Evolutionary conservation across 1,140 invertebrate genomes (phyloP).

Genomic region (Eupristina koningsbergeri): DNA sequence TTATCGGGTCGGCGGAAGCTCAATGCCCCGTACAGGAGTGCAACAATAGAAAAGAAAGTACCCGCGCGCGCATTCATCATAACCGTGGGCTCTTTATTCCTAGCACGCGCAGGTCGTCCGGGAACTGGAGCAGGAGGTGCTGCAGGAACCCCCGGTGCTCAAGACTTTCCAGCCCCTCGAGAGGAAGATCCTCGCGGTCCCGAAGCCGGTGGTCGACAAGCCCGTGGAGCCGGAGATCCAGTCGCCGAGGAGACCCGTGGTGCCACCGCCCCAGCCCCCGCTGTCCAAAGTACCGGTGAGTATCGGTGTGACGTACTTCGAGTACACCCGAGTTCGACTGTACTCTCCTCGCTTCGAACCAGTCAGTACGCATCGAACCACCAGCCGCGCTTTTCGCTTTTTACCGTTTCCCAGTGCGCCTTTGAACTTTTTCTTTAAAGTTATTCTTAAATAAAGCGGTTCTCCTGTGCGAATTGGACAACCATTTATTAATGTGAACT

Average conservation of each 20-base stretch:
- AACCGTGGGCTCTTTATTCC: background rate
- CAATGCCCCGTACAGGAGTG: conserved; percentile 1
- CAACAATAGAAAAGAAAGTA: conserved; percentile 44
- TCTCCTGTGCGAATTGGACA: too few relatives aligned
- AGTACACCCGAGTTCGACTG: background rate
- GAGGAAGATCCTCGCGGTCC: conserved; percentile 66
- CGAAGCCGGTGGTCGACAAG: conserved; percentile 66
- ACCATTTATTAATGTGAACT: too few relatives aligned
- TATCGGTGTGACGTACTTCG: conserved; percentile 25
- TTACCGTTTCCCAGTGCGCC: background rate
- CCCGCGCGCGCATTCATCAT: background rate
- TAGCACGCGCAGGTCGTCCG: conserved; percentile 70
- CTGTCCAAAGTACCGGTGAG: conserved; percentile 66
- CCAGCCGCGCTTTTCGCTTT: background rate
- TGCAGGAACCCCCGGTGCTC: conserved; percentile 64
- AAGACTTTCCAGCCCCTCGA: conserved; percentile 72
- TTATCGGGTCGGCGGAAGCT: conserved; percentile 30
- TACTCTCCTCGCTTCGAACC: background rate
- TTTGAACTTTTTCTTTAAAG: background rate
- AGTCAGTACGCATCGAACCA: conserved; percentile 1
- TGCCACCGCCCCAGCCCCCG: conserved; percentile 76
- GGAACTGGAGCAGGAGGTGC: conserved; percentile 61
- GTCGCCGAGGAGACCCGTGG: conserved; percentile 71
- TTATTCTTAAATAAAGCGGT: background rate
- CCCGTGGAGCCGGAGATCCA: conserved; percentile 70